Percentiles rank a stretch among this genome's conserved stretches.
Conservation (phyloP, 2,113 vertebrate genomes). For the Procavia capensis region DNA sequence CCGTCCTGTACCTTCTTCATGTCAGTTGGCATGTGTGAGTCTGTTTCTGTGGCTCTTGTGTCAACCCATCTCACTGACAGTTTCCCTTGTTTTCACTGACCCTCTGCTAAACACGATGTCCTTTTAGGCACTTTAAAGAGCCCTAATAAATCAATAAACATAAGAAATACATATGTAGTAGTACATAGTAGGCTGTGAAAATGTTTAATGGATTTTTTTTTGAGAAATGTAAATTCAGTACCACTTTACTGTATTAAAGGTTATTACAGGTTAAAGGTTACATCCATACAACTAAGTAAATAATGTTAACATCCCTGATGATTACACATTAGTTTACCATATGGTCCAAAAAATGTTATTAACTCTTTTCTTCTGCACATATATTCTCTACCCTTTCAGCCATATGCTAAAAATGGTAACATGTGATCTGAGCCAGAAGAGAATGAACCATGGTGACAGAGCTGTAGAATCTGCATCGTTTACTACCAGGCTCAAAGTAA, state of each 20-base stretch:
- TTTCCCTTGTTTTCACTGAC: not conserved
- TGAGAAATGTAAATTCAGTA: slow-evolving; percentile 43
- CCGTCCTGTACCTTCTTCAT: not conserved
- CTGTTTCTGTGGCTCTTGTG: not conserved
- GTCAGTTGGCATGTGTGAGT: not conserved
- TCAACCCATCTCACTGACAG: not conserved
- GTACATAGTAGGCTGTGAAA: not conserved
- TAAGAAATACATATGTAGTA: not conserved
- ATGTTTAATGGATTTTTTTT: slow-evolving; percentile 26
- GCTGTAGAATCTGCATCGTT: not conserved
- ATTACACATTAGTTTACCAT: slow-evolving; percentile 67
- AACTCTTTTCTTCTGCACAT: slow-evolving; percentile 47
- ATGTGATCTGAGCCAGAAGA: slow-evolving; percentile 64
- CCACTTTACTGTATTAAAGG: slow-evolving; percentile 19
- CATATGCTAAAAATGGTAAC: slow-evolving; percentile 72
- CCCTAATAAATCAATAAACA: slow-evolving; percentile 19
- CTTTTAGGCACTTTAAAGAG: not conserved
- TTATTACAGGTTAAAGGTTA: slow-evolving; percentile 56
- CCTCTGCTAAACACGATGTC: not conserved
- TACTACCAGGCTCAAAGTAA: not conserved
- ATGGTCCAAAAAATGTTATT: slow-evolving; percentile 63
- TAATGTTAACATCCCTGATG: slow-evolving; percentile 50
- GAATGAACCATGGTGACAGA: slow-evolving; percentile 22
- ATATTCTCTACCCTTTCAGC: slow-evolving; percentile 65
- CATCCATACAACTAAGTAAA: slow-evolving; percentile 37